Percentiles rank a stretch among this genome's conserved stretches.
Evolutionary conservation across 2,797 vertebrate genomes (phyloP).

Genomic region (Strix occidentalis): DNA sequence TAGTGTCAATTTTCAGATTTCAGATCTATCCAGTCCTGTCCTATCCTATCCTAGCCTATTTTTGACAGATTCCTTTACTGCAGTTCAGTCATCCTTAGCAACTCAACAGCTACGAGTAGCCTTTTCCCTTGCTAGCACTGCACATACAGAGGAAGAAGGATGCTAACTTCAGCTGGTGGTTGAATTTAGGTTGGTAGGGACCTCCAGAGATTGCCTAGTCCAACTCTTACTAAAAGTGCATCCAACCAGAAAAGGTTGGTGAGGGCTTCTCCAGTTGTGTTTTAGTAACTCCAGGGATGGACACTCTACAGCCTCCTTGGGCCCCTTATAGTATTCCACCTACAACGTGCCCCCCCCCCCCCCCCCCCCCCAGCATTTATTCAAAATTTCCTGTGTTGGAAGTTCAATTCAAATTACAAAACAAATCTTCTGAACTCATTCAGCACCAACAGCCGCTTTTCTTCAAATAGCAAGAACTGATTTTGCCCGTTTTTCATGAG

Average conservation of each 20-base stretch:
- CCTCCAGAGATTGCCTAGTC: background rate
- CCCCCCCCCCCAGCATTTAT: background rate
- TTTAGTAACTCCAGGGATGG: background rate
- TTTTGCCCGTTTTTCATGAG: background rate
- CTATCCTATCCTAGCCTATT: background rate
- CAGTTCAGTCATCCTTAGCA: background rate
- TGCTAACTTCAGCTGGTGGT: background rate
- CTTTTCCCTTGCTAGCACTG: background rate
- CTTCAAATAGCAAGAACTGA: background rate
- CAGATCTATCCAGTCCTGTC: background rate
- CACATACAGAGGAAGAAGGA: background rate
- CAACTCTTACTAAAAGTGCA: background rate
- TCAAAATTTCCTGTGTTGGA: background rate
- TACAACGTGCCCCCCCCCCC: no score
- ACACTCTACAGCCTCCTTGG: background rate
- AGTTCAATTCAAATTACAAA: background rate
- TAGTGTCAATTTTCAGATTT: background rate
- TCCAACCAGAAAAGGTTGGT: background rate
- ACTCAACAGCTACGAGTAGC: background rate
- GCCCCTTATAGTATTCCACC: accelerated
- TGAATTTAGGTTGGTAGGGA: background rate
- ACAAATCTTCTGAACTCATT: background rate
- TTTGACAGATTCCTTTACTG: background rate
- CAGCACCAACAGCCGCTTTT: background rate
- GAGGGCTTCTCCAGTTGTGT: background rate